Evolutionary conservation across 2,113 vertebrate genomes (phyloP).

Genomic region (Mus pahari): DNA sequence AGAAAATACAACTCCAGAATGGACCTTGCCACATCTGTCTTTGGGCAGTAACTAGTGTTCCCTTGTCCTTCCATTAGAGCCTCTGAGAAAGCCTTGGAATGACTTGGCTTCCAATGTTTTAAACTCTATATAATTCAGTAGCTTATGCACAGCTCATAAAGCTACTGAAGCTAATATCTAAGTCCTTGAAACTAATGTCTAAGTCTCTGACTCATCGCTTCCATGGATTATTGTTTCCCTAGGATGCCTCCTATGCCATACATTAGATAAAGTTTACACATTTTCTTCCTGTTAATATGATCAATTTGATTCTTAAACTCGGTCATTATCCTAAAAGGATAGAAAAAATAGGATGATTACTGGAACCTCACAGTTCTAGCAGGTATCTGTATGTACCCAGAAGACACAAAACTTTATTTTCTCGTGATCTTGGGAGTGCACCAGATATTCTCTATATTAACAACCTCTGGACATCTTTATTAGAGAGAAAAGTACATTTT

Average conservation of each 20-base stretch:
- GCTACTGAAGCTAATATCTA: too few relatives aligned
- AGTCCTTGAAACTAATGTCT: background rate
- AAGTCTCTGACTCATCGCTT: background rate
- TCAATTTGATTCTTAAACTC: background rate
- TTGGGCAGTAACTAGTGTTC: background rate
- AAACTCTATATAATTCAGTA: background rate
- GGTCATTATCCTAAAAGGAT: background rate
- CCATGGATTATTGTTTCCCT: background rate
- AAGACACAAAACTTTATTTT: background rate
- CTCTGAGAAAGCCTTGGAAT: background rate
- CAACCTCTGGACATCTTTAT: background rate
- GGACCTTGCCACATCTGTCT: background rate
- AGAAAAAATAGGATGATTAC: background rate
- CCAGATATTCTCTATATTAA: too few relatives aligned
- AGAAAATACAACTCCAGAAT: background rate
- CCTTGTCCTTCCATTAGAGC: background rate
- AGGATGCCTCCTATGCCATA: background rate
- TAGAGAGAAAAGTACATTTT: background rate
- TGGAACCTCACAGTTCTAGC: background rate
- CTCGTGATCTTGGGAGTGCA: background rate
- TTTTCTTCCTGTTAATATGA: background rate
- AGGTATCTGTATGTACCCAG: background rate
- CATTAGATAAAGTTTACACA: background rate
- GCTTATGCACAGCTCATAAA: background rate
- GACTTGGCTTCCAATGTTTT: background rate